These are phyloP conservation scores for Neofelis nebulosa DNA, from an alignment of 2,113 vertebrate genomes.

Conservation along the genomic window DNA sequence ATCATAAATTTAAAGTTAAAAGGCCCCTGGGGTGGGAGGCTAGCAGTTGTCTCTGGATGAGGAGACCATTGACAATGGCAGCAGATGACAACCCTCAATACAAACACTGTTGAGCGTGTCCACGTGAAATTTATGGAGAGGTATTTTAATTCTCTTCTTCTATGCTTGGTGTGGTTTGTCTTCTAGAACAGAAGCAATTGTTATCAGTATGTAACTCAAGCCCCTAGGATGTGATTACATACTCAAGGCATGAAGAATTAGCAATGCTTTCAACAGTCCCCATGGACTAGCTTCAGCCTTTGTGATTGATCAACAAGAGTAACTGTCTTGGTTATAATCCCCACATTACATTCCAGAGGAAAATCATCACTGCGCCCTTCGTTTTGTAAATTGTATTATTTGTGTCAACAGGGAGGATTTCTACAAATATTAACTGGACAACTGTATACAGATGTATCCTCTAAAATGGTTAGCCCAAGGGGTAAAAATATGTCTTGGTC, in stretches of 20 bases:
- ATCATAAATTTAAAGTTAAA: constrained; percentile 66
- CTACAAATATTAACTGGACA: constrained; percentile 64
- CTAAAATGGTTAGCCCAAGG: neutral
- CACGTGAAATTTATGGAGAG: neutral
- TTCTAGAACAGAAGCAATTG: constrained; percentile 65
- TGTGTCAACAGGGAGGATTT: constrained; percentile 58
- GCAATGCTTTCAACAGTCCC: constrained; percentile 80
- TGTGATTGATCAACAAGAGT: constrained; percentile 70
- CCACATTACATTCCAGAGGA: constrained; percentile 70
- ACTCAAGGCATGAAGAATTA: constrained; percentile 80
- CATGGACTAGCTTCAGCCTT: neutral
- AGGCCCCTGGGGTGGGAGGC: neutral
- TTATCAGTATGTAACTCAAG: constrained; percentile 78
- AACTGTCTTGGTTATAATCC: constrained; percentile 52
- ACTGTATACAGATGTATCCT: constrained; percentile 71
- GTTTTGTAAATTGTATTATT: constrained; percentile 47
- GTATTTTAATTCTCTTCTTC: constrained; percentile 56
- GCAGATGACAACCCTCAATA: constrained; percentile 33
- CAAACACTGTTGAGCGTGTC: neutral
- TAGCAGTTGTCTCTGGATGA: constrained; percentile 57
- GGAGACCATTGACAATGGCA: constrained; percentile 10
- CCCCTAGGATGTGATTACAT: constrained; percentile 78
- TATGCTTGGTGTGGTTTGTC: neutral
- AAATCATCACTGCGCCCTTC: constrained; percentile 31
- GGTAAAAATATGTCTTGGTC: neutral